A percentile compares a stretch with the other conserved stretches of the same genome.
Conservation (phyloP, 2,888 invertebrate genomes). For the Saturnia japonica region DNA sequence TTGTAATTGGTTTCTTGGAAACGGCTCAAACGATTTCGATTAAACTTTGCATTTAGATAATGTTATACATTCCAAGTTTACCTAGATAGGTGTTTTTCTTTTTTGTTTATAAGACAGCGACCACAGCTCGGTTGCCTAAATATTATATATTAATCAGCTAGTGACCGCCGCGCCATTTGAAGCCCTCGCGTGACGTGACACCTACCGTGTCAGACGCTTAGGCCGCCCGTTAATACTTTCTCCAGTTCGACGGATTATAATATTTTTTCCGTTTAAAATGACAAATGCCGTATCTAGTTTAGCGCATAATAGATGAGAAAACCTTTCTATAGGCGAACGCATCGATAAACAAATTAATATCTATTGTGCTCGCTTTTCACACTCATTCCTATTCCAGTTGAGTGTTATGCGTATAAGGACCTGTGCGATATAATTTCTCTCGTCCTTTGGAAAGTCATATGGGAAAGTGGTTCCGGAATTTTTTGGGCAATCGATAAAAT, state of each 20-base stretch:
- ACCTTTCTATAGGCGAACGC: constrained; percentile 32
- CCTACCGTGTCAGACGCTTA: constrained; percentile 18
- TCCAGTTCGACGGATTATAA: constrained; percentile 24
- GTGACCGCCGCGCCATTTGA: too few species aligned
- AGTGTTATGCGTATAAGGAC: constrained; percentile 51
- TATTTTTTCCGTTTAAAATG: constrained; percentile 15
- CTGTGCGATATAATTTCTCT: constrained; percentile 75
- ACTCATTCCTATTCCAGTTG: constrained; percentile 67
- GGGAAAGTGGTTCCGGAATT: constrained; percentile 76
- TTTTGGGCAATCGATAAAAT: constrained; percentile 71
- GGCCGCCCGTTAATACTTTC: constrained; percentile 38
- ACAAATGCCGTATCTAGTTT: constrained; percentile 18
- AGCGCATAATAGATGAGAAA: constrained; percentile 43
- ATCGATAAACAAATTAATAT: constrained; percentile 72
- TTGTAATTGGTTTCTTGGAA: too few species aligned
- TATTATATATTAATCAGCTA: too few species aligned
- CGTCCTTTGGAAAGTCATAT: constrained; percentile 72
- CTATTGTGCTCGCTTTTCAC: constrained; percentile 69
- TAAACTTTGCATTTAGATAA: too few species aligned
- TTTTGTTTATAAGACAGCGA: too few species aligned
- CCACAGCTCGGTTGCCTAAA: too few species aligned
- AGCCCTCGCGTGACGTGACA: neutral
- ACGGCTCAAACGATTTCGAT: too few species aligned
- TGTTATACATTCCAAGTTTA: too few species aligned
- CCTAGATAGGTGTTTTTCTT: too few species aligned